These are phyloP conservation scores for Lophius piscatorius DNA, from an alignment of 2,113 vertebrate species.

Conservation along the genomic window DNA sequence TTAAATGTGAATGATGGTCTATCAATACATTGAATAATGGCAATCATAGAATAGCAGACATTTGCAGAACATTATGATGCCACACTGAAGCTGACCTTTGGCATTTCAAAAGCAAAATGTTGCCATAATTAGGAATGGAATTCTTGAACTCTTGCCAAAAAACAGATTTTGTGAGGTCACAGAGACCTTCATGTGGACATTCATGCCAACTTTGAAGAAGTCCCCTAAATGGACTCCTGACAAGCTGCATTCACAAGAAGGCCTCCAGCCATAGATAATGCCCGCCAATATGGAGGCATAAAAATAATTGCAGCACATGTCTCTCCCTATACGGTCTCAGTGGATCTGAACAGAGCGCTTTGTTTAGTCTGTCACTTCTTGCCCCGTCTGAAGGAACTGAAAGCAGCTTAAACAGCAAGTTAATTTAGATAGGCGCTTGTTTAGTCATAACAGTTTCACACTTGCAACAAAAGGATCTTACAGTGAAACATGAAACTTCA, in stretches of 20 bases:
- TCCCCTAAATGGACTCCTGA: neutral
- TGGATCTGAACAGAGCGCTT: constrained; percentile 20
- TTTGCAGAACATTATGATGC: no score
- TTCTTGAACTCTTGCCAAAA: no score
- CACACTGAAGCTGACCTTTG: no score
- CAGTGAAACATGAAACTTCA: no score
- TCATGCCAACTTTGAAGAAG: neutral
- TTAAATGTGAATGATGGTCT: no score
- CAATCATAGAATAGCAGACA: no score
- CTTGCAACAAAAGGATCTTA: constrained; percentile 24
- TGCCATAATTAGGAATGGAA: no score
- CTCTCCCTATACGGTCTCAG: neutral
- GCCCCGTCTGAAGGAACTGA: constrained; percentile 25
- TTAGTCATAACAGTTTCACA: constrained; percentile 48
- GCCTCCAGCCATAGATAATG: neutral
- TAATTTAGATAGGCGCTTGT: constrained; percentile 34
- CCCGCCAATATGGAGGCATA: neutral
- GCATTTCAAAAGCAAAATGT: no score
- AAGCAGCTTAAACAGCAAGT: constrained; percentile 27
- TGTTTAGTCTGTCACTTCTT: constrained; percentile 31
- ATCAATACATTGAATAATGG: no score
- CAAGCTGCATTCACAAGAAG: neutral
- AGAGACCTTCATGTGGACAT: neutral
- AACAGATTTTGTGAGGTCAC: no score
- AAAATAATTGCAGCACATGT: constrained; percentile 6